phyloP scores from a whole-genome alignment of 2,113 vertebrate species.

The Galemys pyrenaicus region DNA sequence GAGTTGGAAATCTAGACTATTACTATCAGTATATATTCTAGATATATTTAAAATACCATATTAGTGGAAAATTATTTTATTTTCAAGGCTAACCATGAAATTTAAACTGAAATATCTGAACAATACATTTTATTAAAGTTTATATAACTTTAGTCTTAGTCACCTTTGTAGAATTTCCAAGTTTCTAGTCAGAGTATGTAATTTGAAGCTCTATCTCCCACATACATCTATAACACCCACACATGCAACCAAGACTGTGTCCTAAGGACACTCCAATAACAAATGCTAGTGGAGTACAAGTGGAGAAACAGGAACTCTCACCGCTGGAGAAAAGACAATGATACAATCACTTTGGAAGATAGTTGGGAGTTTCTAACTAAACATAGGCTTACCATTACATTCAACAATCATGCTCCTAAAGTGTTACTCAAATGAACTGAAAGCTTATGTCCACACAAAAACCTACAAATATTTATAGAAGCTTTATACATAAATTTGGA shows the following conservation, averaged over 20 bases:
- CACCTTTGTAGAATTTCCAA: not conserved
- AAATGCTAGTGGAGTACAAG: not conserved
- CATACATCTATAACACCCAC: not conserved
- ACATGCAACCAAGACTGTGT: not conserved
- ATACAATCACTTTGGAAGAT: not conserved
- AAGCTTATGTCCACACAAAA: slow-evolving; percentile 14
- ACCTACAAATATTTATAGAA: not conserved
- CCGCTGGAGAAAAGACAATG: not conserved
- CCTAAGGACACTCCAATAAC: not conserved
- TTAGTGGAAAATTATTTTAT: not conserved
- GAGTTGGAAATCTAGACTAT: not conserved
- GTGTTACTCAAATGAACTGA: not conserved
- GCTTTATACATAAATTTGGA: not conserved
- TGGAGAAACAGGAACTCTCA: not conserved
- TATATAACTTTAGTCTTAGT: not conserved
- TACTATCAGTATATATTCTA: not conserved
- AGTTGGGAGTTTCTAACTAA: not conserved
- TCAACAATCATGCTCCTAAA: not conserved
- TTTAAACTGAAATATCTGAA: not conserved
- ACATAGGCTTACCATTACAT: not conserved
- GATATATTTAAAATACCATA: not conserved
- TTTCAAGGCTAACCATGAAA: not conserved
- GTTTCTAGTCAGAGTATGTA: not conserved
- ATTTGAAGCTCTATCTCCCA: not conserved
- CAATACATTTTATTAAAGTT: not conserved